Conservation (phyloP, 2,797 vertebrate species). For the Diplodus puntazzo region DNA sequence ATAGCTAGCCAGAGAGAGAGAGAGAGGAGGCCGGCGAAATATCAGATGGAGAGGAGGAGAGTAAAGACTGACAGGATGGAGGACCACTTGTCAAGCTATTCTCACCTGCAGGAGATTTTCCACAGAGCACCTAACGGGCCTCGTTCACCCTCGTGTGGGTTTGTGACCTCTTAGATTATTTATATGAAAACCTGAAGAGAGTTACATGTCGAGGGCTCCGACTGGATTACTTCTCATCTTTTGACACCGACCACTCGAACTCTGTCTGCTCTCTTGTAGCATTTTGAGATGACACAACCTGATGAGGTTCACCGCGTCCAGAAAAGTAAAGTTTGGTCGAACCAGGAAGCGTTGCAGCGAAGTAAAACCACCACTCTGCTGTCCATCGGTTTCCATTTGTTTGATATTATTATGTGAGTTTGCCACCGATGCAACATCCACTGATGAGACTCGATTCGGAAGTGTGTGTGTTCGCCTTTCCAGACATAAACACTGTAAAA, state of each 20-base stretch:
- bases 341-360: neutral
- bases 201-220: slow-evolving; percentile 15
- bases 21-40: slow-evolving; percentile 9
- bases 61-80: slow-evolving; percentile 60
- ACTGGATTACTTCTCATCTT: neutral
- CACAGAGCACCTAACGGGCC: slow-evolving; percentile 11
- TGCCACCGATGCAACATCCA: too few species aligned
- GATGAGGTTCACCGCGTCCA: neutral
- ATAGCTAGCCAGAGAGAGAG: slow-evolving; percentile 11
- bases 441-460: too few species aligned
- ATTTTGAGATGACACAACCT: neutral
- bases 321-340: neutral
- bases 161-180: slow-evolving; percentile 23
- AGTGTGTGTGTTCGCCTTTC: too few species aligned
- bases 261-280: neutral
- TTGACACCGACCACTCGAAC: slow-evolving; percentile 2
- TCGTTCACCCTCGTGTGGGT: slow-evolving; percentile 24
- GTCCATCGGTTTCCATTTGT: too few species aligned
- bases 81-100: slow-evolving; percentile 49
- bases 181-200: slow-evolving; percentile 2
- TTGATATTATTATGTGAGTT: too few species aligned
- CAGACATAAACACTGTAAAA: too few species aligned
- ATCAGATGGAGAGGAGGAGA: slow-evolving; percentile 52
- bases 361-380: too few species aligned
- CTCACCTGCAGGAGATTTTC: slow-evolving; percentile 46